Evolutionary conservation across 2,888 invertebrate genomes (phyloP).

Genomic region (Anorthoa munda): DNA sequence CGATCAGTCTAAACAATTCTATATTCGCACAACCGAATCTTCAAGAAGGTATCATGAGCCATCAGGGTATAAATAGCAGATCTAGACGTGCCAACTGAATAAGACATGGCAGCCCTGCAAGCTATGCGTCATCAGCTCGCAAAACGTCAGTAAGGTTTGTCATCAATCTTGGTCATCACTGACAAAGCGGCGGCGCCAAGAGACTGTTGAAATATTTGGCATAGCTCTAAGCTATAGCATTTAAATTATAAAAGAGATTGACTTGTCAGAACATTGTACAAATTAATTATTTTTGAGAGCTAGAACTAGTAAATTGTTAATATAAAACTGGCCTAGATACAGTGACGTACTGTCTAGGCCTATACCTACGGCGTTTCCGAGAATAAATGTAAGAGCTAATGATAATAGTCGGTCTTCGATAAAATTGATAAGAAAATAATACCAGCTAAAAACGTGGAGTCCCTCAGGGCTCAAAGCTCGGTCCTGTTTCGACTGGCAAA

Average conservation of each 20-base stretch:
- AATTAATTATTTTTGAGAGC: not conserved
- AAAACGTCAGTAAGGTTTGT: constrained; percentile 26
- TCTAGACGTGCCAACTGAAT: constrained; percentile 28
- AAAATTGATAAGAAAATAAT: no score
- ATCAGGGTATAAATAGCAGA: constrained; percentile 30
- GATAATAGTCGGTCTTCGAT: not conserved
- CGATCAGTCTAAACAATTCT: constrained; percentile 6
- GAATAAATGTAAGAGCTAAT: not conserved
- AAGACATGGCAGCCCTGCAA: constrained; percentile 20
- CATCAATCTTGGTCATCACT: constrained; percentile 18
- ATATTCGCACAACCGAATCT: not conserved
- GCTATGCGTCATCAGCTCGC: constrained; percentile 34
- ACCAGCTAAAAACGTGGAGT: not conserved
- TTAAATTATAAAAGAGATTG: not conserved
- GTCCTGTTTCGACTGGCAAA: not conserved
- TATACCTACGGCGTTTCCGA: not conserved
- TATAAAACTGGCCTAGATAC: not conserved
- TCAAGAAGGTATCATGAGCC: constrained; percentile 36
- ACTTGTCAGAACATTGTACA: not conserved
- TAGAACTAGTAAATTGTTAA: not conserved
- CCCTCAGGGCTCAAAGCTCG: not conserved
- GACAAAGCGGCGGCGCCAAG: not conserved
- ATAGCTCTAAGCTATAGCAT: constrained; percentile 21
- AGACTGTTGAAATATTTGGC: constrained; percentile 18
- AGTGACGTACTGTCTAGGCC: no score